Conservation (phyloP, 2,797 vertebrate species). For the Coreius guichenoti region DNA sequence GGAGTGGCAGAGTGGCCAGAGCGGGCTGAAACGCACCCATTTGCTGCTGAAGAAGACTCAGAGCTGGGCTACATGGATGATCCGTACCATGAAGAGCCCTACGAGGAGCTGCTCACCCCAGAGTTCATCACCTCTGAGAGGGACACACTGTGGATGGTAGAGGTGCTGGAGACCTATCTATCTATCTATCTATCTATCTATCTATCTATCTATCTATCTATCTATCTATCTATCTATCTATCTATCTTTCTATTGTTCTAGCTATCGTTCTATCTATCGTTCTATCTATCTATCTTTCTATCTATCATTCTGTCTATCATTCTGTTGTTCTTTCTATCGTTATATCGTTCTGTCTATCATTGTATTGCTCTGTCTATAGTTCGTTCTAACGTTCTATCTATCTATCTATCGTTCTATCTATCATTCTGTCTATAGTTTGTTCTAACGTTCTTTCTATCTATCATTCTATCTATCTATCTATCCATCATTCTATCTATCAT, state of each 20-base stretch:
- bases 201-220: neutral
- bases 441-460: no score
- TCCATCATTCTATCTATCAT: neutral
- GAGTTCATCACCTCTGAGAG: conserved; percentile 82
- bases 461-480: no score
- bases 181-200: neutral
- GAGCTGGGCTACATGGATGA: conserved; percentile 86
- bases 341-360: no score
- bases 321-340: no score
- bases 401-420: neutral
- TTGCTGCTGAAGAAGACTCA: conserved; percentile 79
- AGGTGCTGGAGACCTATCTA: conserved; percentile 67
- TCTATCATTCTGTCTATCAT: no score
- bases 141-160: conserved; percentile 82
- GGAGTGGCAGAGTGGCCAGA: conserved; percentile 79
- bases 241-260: neutral
- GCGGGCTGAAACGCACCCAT: conserved; percentile 81
- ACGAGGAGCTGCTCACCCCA: conserved; percentile 81
- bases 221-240: neutral
- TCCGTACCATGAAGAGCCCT: conserved; percentile 81
- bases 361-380: no score
- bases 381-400: neutral
- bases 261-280: fast-evolving
- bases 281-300: neutral
- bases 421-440: no score